phyloP scores from a whole-genome alignment of 2,888 invertebrate species.

The Caenorhabditis macrosperma region DNA sequence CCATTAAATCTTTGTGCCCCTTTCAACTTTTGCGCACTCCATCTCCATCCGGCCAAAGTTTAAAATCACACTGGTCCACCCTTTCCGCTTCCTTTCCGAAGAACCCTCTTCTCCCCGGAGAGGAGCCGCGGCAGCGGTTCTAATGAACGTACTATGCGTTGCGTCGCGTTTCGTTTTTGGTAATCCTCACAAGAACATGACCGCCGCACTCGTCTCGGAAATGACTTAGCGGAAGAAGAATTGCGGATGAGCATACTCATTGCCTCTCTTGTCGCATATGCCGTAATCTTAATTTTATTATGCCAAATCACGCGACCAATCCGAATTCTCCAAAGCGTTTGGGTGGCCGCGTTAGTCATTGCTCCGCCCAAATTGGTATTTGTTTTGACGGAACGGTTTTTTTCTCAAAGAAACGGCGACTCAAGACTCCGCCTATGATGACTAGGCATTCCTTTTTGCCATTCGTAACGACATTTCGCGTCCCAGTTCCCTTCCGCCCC shows the following conservation, averaged over 20 bases:
- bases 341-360: too few relatives aligned
- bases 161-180: slow-evolving; percentile 7
- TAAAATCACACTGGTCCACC: slow-evolving; percentile 28
- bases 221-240: slow-evolving; percentile 47
- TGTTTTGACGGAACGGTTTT: too few relatives aligned
- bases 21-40: slow-evolving; percentile 59
- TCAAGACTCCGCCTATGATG: too few relatives aligned
- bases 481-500: too few relatives aligned
- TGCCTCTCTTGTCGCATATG: slow-evolving; percentile 51
- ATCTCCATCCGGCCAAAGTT: slow-evolving; percentile 38
- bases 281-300: slow-evolving; percentile 59
- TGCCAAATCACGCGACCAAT: slow-evolving; percentile 33
- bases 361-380: too few relatives aligned
- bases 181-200: slow-evolving; percentile 37
- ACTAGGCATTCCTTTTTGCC: too few relatives aligned
- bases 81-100: background rate
- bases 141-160: slow-evolving; percentile 33
- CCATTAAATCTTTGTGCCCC: slow-evolving; percentile 50
- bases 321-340: slow-evolving; percentile 28
- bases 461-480: too few relatives aligned
- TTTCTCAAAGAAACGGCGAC: too few relatives aligned
- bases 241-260: slow-evolving; percentile 24
- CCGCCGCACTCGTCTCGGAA: slow-evolving; percentile 12
- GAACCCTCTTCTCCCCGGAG: background rate
- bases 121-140: background rate